A percentile compares a stretch with the other conserved stretches of the same genome.
Conservation (phyloP, 2,888 invertebrate genomes). For the Junonia oenone region DNA sequence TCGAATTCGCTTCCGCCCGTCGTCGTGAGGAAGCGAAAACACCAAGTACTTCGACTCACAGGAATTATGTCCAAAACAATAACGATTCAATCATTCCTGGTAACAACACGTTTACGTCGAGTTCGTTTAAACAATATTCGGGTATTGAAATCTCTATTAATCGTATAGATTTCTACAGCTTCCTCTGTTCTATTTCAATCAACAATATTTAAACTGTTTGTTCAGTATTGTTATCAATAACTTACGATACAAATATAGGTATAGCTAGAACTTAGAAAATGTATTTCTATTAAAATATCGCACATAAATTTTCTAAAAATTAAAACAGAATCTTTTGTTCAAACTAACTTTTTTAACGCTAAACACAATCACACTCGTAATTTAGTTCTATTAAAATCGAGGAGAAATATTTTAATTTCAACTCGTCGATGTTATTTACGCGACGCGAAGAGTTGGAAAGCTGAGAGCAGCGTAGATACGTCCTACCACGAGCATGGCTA, state of each 20-base stretch:
- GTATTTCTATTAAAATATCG: not conserved
- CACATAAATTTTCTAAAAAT: not conserved
- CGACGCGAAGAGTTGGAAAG: slow-evolving; percentile 36
- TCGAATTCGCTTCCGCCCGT: slow-evolving; percentile 50
- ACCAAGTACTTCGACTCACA: slow-evolving; percentile 19
- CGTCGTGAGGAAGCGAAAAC: slow-evolving; percentile 55
- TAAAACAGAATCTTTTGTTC: not conserved
- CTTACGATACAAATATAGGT: too few relatives aligned
- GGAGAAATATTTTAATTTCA: slow-evolving; percentile 28
- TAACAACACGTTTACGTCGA: not conserved
- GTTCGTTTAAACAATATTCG: slow-evolving; percentile 3
- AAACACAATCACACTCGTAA: slow-evolving; percentile 12
- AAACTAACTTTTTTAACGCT: not conserved
- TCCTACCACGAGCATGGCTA: slow-evolving; percentile 40
- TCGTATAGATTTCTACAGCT: not conserved
- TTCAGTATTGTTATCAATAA: not conserved
- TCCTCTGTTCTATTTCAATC: not conserved
- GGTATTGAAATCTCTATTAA: not conserved
- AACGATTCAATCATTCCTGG: slow-evolving; percentile 14
- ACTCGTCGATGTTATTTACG: slow-evolving; percentile 66
- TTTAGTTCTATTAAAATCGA: slow-evolving; percentile 5
- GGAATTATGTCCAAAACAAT: slow-evolving; percentile 46
- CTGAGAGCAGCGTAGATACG: slow-evolving; percentile 31
- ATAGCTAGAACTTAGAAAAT: not conserved
- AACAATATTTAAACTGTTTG: not conserved